Percentiles rank a stretch among this genome's conserved stretches.
Evolutionary conservation across 2,888 invertebrate species (phyloP).

Genomic region (Acleris cristana): DNA sequence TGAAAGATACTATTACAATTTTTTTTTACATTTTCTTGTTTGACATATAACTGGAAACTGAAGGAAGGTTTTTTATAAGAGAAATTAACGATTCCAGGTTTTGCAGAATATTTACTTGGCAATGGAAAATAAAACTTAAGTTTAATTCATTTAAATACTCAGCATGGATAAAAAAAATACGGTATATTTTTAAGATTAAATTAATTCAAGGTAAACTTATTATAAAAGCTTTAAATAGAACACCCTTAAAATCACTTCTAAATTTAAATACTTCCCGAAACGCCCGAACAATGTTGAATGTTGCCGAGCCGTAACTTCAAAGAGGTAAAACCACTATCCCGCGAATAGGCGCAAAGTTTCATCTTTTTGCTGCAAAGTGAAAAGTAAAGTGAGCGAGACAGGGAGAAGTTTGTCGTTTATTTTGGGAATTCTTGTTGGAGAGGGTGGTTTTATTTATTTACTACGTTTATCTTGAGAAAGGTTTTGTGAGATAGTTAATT

Average conservation of each 20-base stretch:
- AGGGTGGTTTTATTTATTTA: neutral
- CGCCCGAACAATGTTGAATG: slow-evolving; percentile 18
- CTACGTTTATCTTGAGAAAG: neutral
- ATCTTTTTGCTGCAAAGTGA: slow-evolving; percentile 28
- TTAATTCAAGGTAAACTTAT: neutral
- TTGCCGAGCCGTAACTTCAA: slow-evolving; percentile 25
- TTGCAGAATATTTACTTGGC: too few species aligned
- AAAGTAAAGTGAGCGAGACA: slow-evolving; percentile 28
- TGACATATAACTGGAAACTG: too few species aligned
- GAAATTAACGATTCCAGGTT: too few species aligned
- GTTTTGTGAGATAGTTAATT: too few species aligned
- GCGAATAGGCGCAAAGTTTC: slow-evolving; percentile 17
- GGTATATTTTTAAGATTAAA: too few species aligned
- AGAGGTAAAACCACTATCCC: slow-evolving; percentile 35
- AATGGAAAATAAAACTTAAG: too few species aligned
- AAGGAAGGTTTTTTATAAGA: too few species aligned
- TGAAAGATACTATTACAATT: too few species aligned
- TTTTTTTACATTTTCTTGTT: too few species aligned
- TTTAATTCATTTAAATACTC: too few species aligned
- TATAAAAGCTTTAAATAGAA: neutral
- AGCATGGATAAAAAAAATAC: too few species aligned
- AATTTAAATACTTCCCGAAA: slow-evolving; percentile 18
- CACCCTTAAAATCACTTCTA: neutral
- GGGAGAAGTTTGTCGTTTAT: slow-evolving; percentile 19
- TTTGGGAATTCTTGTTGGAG: neutral